A percentile compares a stretch with the other conserved stretches of the same genome.
phyloP scores from a whole-genome alignment of 2,113 vertebrate species.

The Protobothrops flavoviridis region DNA sequence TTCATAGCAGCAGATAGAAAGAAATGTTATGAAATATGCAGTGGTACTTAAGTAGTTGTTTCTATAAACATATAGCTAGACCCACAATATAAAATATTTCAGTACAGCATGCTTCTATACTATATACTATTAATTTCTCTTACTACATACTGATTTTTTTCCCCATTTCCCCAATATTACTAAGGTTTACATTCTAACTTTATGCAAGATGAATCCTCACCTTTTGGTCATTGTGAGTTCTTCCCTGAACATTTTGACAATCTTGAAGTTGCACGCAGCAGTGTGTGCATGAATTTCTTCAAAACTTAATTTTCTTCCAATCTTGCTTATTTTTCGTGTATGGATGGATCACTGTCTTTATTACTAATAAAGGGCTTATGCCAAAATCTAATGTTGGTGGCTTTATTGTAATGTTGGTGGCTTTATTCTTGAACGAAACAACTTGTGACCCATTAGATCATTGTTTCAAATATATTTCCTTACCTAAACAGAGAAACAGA shows the following conservation, averaged over 20 bases:
- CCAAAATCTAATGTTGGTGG: neutral
- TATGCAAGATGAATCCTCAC: neutral
- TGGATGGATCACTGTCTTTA: neutral
- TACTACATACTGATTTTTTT: neutral
- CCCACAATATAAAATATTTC: neutral
- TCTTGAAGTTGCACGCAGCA: neutral
- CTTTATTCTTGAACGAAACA: neutral
- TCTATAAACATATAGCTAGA: neutral
- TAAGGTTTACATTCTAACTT: neutral
- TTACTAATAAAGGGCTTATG: neutral
- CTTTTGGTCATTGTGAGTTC: neutral
- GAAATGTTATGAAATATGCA: neutral
- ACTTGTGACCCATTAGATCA: neutral
- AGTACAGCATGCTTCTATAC: neutral
- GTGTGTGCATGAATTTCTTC: neutral
- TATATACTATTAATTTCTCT: neutral
- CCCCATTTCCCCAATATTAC: neutral
- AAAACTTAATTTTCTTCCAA: neutral
- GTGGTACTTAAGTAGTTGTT: neutral
- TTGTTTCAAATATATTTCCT: neutral
- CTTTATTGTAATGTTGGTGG: neutral
- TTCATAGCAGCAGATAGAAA: slow-evolving; percentile 29
- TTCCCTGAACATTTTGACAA: neutral
- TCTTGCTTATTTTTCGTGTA: neutral
- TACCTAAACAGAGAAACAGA: neutral